A percentile compares a stretch with the other conserved stretches of the same genome.
Conservation (phyloP, 2,113 vertebrate genomes). For the Pyrgilauda ruficollis region DNA sequence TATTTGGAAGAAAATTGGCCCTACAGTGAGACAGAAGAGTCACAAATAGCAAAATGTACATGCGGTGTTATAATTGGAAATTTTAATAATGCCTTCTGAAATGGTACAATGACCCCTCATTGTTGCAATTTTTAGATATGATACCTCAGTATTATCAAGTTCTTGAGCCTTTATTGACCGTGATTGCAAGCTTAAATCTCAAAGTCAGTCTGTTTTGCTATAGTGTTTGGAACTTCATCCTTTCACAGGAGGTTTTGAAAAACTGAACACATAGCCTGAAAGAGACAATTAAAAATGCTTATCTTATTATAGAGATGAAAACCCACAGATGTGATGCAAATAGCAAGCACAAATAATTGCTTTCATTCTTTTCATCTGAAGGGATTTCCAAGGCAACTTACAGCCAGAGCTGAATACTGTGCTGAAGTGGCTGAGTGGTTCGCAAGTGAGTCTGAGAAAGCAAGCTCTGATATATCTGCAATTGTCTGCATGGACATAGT, state of each 20-base stretch:
- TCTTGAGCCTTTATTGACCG: not conserved
- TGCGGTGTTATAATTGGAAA: rapidly evolving
- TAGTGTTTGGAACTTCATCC: not conserved
- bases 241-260: not conserved
- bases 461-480: not conserved
- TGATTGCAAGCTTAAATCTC: not conserved
- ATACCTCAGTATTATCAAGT: not conserved
- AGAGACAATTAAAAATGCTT: not conserved
- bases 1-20: not conserved
- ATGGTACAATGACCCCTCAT: too few species aligned
- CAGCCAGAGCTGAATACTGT: not conserved
- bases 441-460: not conserved
- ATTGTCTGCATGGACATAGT: not conserved
- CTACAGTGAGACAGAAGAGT: not conserved
- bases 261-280: not conserved
- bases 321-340: not conserved
- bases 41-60: not conserved
- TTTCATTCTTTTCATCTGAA: not conserved
- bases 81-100: not conserved
- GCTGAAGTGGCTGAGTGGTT: not conserved
- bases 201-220: not conserved
- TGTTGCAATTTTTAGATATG: not conserved
- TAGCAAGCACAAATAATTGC: not conserved
- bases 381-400: not conserved
- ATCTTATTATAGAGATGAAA: not conserved